These are phyloP conservation scores for Sebastes reedi DNA, from an alignment of 2,797 vertebrate species.

Conservation along the genomic window DNA sequence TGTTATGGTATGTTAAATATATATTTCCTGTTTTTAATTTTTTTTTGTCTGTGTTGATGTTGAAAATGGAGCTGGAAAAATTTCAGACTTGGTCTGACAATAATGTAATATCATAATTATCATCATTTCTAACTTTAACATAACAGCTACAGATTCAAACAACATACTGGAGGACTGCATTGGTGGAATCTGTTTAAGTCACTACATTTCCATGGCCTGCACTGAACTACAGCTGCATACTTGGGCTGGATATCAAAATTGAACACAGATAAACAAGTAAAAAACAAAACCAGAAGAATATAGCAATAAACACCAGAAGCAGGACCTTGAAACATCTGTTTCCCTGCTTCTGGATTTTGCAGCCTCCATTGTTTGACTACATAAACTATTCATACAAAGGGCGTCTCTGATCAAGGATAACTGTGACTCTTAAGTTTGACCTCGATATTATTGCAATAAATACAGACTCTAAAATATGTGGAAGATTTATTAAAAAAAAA, in stretches of 20 bases:
- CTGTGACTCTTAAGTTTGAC: neutral
- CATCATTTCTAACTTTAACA: neutral
- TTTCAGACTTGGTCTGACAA: neutral
- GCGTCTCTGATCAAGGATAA: neutral
- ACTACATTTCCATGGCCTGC: neutral
- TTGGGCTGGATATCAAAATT: neutral
- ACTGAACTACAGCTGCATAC: neutral
- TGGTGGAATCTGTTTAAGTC: neutral
- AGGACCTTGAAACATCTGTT: neutral
- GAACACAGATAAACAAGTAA: neutral
- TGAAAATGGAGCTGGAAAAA: too few relatives aligned
- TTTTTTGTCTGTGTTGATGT: too few relatives aligned
- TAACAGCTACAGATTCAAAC: neutral
- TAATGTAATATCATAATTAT: neutral
- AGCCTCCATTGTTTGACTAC: slow-evolving; percentile 11
- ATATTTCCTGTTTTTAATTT: too few relatives aligned
- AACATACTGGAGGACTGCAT: neutral
- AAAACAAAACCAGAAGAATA: neutral
- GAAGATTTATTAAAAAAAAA: neutral
- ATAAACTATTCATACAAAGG: slow-evolving; percentile 35
- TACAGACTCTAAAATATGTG: neutral
- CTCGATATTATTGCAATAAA: neutral
- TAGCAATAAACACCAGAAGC: neutral
- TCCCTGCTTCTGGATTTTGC: slow-evolving; percentile 1
- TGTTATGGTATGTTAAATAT: too few relatives aligned